A percentile compares a stretch with the other conserved stretches of the same genome.
These are phyloP conservation scores for Neodiprion pinetum DNA, from an alignment of 1,140 invertebrate genomes.

Conservation along the genomic window DNA sequence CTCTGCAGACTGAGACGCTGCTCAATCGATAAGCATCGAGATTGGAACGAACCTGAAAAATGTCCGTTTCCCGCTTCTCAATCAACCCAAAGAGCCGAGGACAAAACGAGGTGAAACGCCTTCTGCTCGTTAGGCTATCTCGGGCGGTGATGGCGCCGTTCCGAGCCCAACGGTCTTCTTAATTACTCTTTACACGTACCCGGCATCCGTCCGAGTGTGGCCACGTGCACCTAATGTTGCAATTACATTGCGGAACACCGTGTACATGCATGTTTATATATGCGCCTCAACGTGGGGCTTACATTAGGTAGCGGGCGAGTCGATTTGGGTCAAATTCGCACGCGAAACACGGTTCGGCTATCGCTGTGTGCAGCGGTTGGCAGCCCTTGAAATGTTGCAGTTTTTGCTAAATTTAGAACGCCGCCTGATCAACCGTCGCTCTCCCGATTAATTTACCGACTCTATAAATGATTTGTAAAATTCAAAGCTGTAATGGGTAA, in stretches of 20 bases:
- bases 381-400: slow-evolving; percentile 4
- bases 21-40: no score
- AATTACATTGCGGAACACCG: neutral
- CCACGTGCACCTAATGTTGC: neutral
- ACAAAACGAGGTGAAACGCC: no score
- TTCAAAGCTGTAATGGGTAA: no score
- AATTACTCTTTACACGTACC: neutral
- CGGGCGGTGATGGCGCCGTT: neutral
- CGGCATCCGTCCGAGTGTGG: no score
- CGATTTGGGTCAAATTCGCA: neutral
- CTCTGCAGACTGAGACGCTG: no score
- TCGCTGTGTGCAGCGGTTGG: neutral
- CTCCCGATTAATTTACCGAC: no score
- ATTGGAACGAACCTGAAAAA: no score
- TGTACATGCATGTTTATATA: neutral
- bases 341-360: slow-evolving; percentile 3
- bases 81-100: no score
- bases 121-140: neutral
- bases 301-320: neutral
- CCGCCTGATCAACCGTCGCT: neutral
- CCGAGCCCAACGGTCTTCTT: neutral
- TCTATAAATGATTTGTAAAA: no score
- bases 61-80: no score
- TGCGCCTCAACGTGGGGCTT: neutral
- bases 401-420: slow-evolving; percentile 1